Conservation (phyloP, 2,797 vertebrate species). For the Melopsittacus undulatus region DNA sequence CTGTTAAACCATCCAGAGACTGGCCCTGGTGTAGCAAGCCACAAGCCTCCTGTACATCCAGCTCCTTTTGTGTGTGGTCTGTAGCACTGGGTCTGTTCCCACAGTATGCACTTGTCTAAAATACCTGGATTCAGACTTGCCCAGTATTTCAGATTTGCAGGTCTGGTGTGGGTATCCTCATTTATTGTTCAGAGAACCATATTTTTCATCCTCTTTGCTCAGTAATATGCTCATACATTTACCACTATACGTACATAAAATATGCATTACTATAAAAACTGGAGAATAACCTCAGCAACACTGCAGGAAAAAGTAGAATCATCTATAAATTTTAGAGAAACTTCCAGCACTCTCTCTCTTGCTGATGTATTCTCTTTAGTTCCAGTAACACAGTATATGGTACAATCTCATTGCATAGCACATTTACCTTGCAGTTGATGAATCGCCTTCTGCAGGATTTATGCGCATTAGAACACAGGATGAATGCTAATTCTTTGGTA, state of each 20-base stretch:
- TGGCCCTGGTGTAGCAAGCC: not conserved
- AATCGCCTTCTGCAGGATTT: conserved; percentile 11
- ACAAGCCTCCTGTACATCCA: not conserved
- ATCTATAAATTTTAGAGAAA: not conserved
- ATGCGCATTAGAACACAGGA: not conserved
- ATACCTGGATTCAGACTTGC: not conserved
- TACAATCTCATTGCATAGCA: not conserved
- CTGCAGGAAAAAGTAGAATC: not conserved
- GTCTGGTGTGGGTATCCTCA: not conserved
- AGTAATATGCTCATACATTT: not conserved
- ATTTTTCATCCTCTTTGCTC: not conserved
- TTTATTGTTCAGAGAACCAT: not conserved
- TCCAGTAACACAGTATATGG: not conserved
- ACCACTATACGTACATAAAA: not conserved
- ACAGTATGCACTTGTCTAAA: accelerated
- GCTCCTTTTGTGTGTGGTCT: accelerated
- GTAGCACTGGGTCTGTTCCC: not conserved
- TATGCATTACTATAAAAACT: not conserved
- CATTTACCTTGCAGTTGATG: not conserved
- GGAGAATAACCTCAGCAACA: not conserved
- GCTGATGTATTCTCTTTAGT: not conserved
- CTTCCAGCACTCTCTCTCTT: not conserved
- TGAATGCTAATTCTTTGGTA: not conserved
- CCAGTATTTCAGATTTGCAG: accelerated
- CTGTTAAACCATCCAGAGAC: not conserved